phyloP scores from a whole-genome alignment of 2,797 vertebrate genomes.

The Pangasius djambal region DNA sequence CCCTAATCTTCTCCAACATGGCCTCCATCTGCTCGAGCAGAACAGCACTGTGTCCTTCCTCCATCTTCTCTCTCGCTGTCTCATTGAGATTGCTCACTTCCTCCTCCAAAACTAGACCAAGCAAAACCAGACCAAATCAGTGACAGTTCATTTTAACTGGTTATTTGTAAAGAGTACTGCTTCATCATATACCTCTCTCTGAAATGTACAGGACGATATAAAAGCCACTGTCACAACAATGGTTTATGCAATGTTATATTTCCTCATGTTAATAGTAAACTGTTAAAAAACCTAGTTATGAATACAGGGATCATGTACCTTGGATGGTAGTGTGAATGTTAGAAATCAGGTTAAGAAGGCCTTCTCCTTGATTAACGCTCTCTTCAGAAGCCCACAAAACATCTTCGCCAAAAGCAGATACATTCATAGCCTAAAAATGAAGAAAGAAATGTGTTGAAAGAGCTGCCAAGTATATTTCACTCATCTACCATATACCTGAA shows the following conservation, averaged over 20 bases:
- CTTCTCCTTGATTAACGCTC: slow-evolving; percentile 69
- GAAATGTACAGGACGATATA: background rate
- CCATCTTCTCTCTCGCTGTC: slow-evolving; percentile 67
- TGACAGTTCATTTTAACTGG: background rate
- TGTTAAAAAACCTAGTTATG: background rate
- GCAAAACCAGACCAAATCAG: slow-evolving; percentile 41
- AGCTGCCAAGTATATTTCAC: background rate
- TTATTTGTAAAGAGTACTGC: background rate
- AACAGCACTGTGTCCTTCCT: slow-evolving; percentile 64
- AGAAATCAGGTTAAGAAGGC: slow-evolving; percentile 71
- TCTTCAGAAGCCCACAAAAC: slow-evolving; percentile 66
- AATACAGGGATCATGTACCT: slow-evolving; percentile 69
- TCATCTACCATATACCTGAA: background rate
- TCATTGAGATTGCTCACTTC: slow-evolving; percentile 77
- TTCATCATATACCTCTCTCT: background rate
- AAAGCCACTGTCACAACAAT: background rate
- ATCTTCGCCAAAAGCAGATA: slow-evolving; percentile 64
- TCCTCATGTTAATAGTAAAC: background rate
- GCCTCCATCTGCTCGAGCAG: slow-evolving; percentile 71
- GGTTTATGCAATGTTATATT: background rate
- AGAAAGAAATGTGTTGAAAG: slow-evolving; percentile 26
- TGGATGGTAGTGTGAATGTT: slow-evolving; percentile 71
- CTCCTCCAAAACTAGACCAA: slow-evolving; percentile 76
- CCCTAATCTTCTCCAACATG: slow-evolving; percentile 73
- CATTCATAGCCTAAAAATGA: slow-evolving; percentile 71